These are phyloP conservation scores for Drosophila trapezifrons DNA, from an alignment of 1,140 invertebrate genomes.

Conservation along the genomic window DNA sequence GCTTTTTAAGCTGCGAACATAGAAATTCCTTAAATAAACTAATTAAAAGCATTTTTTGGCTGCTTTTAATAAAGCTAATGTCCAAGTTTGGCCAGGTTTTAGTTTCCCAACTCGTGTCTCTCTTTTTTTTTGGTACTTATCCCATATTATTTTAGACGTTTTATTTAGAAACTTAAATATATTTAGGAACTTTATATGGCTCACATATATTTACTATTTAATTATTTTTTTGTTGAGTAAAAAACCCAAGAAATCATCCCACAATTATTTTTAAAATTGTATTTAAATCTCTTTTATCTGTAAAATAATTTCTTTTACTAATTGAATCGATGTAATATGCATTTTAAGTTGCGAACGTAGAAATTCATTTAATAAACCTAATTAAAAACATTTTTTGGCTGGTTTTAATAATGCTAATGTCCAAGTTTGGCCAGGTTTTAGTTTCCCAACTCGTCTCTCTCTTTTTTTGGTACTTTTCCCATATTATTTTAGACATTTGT, in stretches of 20 bases:
- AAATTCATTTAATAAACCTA: no score
- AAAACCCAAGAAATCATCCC: no score
- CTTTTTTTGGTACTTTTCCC: neutral
- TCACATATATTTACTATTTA: neutral
- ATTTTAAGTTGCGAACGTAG: no score
- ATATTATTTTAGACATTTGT: constrained; percentile 38
- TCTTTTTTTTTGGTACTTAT: neutral
- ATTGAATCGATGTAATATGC: no score
- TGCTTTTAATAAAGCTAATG: neutral
- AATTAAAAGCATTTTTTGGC: neutral
- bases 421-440: neutral
- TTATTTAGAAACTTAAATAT: no score
- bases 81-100: neutral
- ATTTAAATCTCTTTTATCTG: neutral
- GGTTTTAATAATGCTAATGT: neutral
- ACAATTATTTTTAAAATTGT: no score
- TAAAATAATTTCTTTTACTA: neutral
- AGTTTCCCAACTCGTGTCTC: no score
- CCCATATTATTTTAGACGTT: constrained; percentile 31
- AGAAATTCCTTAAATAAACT: no score
- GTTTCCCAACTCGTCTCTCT: no score
- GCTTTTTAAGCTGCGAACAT: no score
- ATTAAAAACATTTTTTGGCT: neutral
- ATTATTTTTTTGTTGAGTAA: no score
- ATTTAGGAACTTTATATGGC: neutral